Evolutionary conservation across 2,888 invertebrate genomes (phyloP).

Genomic region (Parnassius mnemosyne): DNA sequence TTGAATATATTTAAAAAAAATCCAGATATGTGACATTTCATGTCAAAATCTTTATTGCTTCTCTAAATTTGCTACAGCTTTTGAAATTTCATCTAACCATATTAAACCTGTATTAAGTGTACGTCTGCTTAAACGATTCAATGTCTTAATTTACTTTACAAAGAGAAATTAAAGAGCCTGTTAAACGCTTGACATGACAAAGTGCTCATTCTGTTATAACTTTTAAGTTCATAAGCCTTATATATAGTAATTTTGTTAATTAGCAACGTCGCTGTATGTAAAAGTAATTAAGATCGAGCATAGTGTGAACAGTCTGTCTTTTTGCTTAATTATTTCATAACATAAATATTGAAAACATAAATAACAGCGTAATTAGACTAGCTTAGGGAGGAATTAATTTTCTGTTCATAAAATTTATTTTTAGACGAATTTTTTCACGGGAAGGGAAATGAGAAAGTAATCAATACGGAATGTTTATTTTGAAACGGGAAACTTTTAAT

Average conservation of each 20-base stretch:
- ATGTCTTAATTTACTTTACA: conserved; percentile 76
- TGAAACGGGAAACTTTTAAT: too few species aligned
- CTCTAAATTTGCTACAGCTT: not conserved
- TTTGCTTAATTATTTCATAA: conserved; percentile 28
- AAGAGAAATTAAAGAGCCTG: conserved; percentile 76
- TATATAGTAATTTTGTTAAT: conserved; percentile 70
- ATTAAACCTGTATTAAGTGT: conserved; percentile 30
- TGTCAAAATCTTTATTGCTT: too few species aligned
- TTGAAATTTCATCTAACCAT: conserved; percentile 26
- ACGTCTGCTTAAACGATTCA: conserved; percentile 71
- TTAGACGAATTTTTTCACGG: conserved; percentile 1
- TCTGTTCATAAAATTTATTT: conserved; percentile 16
- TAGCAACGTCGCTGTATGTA: conserved; percentile 49
- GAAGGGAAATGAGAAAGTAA: conserved; percentile 1
- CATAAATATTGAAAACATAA: conserved; percentile 35
- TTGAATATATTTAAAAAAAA: too few species aligned
- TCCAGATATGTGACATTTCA: too few species aligned
- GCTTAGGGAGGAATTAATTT: conserved; percentile 35
- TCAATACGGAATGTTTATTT: not conserved
- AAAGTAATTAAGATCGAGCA: conserved; percentile 49
- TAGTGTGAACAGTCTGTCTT: conserved; percentile 29
- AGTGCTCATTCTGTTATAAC: conserved; percentile 75
- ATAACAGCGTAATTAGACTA: conserved; percentile 35
- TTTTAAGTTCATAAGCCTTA: conserved; percentile 69
- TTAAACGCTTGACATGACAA: conserved; percentile 77